phyloP scores from a whole-genome alignment of 2,888 invertebrate genomes.

The Aspidiotus rigidus region DNA sequence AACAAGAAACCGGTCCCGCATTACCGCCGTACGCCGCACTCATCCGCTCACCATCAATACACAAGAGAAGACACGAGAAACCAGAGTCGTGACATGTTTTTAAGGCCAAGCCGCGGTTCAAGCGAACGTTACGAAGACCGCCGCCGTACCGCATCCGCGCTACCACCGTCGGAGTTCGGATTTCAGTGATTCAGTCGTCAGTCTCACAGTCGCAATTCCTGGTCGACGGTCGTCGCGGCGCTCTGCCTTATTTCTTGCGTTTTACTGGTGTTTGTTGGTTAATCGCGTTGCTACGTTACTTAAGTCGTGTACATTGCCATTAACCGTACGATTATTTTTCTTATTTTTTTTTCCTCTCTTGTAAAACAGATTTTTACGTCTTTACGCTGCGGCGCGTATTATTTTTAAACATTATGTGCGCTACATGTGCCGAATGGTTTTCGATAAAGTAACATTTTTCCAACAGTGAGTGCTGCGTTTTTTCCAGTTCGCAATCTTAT shows the following conservation, averaged over 20 bases:
- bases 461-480: neutral
- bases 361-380: no score
- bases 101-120: slow-evolving; percentile 11
- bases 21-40: no score
- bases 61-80: slow-evolving; percentile 16
- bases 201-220: slow-evolving; percentile 8
- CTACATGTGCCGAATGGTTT: neutral
- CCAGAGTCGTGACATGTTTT: slow-evolving; percentile 28
- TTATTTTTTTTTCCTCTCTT: no score
- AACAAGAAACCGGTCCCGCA: no score
- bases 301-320: neutral
- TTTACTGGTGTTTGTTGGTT: slow-evolving; percentile 12
- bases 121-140: neutral
- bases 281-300: slow-evolving; percentile 26
- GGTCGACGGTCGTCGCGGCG: neutral
- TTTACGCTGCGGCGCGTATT: no score
- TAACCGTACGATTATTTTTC: neutral
- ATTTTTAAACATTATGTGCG: neutral
- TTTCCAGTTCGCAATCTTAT: neutral
- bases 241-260: slow-evolving; percentile 11
- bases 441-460: neutral
- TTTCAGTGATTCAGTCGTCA: slow-evolving; percentile 6
- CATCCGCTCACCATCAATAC: neutral
- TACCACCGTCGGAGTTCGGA: neutral
- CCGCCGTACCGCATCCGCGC: neutral